A percentile compares a stretch with the other conserved stretches of the same genome.
These are phyloP conservation scores for Cantharis flavilabris DNA, from an alignment of 2,888 invertebrate genomes.

Conservation along the genomic window DNA sequence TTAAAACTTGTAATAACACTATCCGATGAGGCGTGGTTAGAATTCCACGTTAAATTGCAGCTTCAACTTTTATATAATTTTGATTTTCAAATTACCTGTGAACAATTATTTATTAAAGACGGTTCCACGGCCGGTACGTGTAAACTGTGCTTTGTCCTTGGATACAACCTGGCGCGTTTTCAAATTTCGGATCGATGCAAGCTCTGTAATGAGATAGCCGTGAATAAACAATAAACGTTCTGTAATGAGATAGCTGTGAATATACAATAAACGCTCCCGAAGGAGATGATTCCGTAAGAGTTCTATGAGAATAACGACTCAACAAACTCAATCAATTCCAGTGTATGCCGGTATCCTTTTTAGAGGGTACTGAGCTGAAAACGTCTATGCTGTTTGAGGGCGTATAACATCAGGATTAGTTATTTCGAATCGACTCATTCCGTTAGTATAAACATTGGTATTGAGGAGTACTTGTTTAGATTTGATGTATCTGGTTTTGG, in stretches of 20 bases:
- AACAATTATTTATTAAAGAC: no score
- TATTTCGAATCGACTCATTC: no score
- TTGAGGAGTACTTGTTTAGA: no score
- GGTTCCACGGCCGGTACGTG: not conserved
- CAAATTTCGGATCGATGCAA: not conserved
- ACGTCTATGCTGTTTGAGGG: not conserved
- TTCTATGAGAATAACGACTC: not conserved
- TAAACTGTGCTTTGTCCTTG: not conserved
- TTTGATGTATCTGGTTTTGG: no score
- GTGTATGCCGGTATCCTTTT: not conserved
- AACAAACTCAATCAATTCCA: not conserved
- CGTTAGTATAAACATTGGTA: no score
- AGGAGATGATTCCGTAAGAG: not conserved
- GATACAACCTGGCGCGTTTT: not conserved
- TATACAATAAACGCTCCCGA: not conserved
- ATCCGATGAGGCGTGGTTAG: not conserved
- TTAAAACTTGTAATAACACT: not conserved
- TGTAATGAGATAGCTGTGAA: not conserved
- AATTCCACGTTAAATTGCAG: not conserved
- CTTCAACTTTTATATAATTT: not conserved
- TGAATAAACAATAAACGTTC: not conserved
- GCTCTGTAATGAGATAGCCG: not conserved
- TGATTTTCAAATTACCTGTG: no score
- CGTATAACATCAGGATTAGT: no score
- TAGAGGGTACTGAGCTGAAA: not conserved